Conservation (phyloP, 1,140 invertebrate species). For the Ephestia elutella region DNA sequence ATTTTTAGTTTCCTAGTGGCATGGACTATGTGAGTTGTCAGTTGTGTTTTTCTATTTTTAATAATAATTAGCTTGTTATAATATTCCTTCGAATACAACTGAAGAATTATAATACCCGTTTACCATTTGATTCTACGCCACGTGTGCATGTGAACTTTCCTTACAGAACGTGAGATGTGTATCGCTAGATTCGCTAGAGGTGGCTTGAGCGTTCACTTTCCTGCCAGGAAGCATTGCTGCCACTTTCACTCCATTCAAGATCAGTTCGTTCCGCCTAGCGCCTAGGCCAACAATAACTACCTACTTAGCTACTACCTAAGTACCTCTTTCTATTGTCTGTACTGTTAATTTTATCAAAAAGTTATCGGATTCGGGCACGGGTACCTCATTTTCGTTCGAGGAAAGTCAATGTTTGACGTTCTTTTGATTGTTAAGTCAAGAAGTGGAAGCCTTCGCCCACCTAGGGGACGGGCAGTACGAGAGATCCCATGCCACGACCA, state of each 20-base stretch:
- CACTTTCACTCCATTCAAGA: conserved; percentile 72
- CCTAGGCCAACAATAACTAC: conserved; percentile 41
- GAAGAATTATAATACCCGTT: too few relatives aligned
- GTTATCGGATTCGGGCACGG: conserved; percentile 9
- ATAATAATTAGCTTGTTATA: too few relatives aligned
- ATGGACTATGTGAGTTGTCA: too few relatives aligned
- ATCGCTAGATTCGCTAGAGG: conserved; percentile 10
- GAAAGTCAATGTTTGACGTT: not conserved
- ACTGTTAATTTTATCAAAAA: conserved; percentile 6
- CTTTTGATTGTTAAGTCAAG: too few relatives aligned
- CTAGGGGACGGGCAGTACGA: too few relatives aligned
- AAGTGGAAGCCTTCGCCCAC: too few relatives aligned
- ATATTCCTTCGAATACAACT: too few relatives aligned
- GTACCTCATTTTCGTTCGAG: conserved; percentile 6
- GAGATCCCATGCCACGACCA: too few relatives aligned
- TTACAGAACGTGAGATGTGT: conserved; percentile 47
- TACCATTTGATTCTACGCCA: too few relatives aligned
- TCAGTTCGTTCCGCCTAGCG: conserved; percentile 47
- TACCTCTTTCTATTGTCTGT: conserved; percentile 33
- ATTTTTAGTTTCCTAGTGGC: too few relatives aligned
- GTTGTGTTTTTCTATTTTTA: too few relatives aligned
- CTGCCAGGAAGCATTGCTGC: conserved; percentile 61
- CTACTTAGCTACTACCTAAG: conserved; percentile 7
- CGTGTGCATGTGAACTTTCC: conserved; percentile 36
- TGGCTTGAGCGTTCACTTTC: conserved; percentile 61